Percentiles rank a stretch among this genome's conserved stretches.
phyloP scores from a whole-genome alignment of 2,113 vertebrate species.

The Ovis aries region DNA sequence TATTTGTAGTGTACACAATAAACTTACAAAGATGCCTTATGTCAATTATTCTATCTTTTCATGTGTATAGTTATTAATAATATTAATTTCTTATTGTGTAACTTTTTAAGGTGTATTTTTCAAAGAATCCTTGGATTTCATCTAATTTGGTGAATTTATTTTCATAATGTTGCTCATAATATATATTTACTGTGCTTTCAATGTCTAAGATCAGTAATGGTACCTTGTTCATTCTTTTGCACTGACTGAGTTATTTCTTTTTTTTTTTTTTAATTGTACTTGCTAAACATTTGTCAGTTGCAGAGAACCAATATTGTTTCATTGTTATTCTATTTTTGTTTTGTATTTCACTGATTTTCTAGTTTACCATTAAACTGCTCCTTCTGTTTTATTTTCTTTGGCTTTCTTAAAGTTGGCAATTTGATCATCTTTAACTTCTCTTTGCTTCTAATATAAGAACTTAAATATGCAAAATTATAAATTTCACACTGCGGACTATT shows the following conservation, averaged over 20 bases:
- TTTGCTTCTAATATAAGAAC: not conserved
- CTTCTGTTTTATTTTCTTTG: not conserved
- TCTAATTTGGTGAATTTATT: not conserved
- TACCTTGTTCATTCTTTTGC: not conserved
- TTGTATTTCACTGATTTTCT: not conserved
- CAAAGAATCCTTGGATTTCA: not conserved
- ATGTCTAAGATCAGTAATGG: not conserved
- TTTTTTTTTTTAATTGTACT: not conserved
- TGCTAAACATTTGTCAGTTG: not conserved
- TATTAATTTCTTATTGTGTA: not conserved
- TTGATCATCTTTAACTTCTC: not conserved
- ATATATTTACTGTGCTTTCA: not conserved
- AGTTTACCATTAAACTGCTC: not conserved
- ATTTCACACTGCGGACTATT: not conserved
- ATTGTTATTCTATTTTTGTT: not conserved
- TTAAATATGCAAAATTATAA: not conserved
- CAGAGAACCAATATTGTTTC: not conserved
- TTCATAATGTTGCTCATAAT: not conserved
- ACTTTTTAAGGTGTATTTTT: not conserved
- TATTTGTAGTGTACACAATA: not conserved
- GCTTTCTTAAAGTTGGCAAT: not conserved
- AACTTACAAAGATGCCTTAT: not conserved
- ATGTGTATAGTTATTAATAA: not conserved
- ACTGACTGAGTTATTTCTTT: not conserved
- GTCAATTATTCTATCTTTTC: not conserved